Percentiles rank a stretch among this genome's conserved stretches.
Conservation (phyloP, 2,888 invertebrate genomes). For the Pyrgus malvae region DNA sequence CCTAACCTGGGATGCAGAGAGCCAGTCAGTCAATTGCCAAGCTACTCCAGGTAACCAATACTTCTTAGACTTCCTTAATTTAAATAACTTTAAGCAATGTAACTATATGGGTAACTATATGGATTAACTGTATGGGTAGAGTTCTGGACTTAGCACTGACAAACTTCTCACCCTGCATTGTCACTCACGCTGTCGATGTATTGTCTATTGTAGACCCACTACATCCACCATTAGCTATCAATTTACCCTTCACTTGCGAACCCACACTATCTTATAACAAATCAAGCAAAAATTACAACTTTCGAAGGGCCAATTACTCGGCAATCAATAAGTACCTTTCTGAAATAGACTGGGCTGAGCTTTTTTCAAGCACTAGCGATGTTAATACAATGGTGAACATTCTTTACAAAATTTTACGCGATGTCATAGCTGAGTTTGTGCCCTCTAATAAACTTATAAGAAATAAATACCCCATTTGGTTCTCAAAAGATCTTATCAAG, state of each 20-base stretch:
- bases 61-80: slow-evolving; percentile 1
- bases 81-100: slow-evolving; percentile 5
- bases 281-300: neutral
- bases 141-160: slow-evolving; percentile 4
- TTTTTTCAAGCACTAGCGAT: neutral
- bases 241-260: neutral
- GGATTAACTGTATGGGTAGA: neutral
- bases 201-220: slow-evolving; percentile 7
- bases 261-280: neutral
- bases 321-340: neutral
- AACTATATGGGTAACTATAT: too few relatives aligned
- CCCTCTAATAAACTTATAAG: neutral
- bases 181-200: neutral
- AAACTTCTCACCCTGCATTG: neutral
- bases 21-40: neutral
- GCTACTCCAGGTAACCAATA: neutral
- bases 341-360: neutral
- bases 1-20: neutral
- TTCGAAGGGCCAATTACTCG: neutral
- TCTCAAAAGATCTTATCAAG: neutral
- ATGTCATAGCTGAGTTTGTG: neutral
- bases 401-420: neutral
- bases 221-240: slow-evolving; percentile 1
- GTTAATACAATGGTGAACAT: neutral
- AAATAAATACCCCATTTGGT: slow-evolving; percentile 10